Conservation (phyloP, 2,797 vertebrate species). For the Cossypha polioptera region DNA sequence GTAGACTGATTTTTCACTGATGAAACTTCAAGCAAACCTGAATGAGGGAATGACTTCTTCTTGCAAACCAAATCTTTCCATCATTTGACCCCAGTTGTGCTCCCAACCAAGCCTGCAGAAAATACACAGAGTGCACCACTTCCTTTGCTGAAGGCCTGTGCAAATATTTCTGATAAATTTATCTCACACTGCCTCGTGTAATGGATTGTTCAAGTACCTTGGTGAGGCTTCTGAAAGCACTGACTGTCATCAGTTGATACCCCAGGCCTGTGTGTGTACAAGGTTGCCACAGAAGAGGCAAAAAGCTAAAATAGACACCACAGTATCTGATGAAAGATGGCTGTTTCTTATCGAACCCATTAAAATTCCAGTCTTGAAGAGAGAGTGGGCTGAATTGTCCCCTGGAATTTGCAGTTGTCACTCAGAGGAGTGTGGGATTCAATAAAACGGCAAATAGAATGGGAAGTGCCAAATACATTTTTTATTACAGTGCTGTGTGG, state of each 20-base stretch:
- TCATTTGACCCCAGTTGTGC: not conserved
- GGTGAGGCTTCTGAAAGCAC: constrained; percentile 49
- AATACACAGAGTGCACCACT: not conserved
- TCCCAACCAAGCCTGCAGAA: not conserved
- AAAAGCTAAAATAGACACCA: constrained; percentile 54
- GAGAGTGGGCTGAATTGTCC: not conserved
- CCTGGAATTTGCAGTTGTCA: constrained; percentile 26
- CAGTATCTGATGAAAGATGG: constrained; percentile 59
- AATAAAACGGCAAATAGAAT: not conserved
- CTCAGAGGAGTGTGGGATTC: not conserved
- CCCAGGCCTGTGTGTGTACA: not conserved
- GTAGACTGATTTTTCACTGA: not conserved
- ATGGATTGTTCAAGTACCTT: constrained; percentile 50
- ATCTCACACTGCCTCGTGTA: not conserved
- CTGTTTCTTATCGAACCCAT: constrained; percentile 19
- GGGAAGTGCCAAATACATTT: not conserved
- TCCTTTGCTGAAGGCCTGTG: constrained; percentile 19
- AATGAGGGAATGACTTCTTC: not conserved
- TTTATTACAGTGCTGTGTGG: constrained; percentile 5
- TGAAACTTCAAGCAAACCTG: not conserved
- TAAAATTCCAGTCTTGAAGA: constrained; percentile 67
- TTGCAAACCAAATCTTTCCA: not conserved
- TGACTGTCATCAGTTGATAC: constrained; percentile 54
- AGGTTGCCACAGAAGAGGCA: constrained; percentile 13
- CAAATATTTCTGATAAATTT: constrained; percentile 48